These are phyloP conservation scores for Hypercompe scribonia DNA, from an alignment of 2,888 invertebrate genomes.

Conservation along the genomic window DNA sequence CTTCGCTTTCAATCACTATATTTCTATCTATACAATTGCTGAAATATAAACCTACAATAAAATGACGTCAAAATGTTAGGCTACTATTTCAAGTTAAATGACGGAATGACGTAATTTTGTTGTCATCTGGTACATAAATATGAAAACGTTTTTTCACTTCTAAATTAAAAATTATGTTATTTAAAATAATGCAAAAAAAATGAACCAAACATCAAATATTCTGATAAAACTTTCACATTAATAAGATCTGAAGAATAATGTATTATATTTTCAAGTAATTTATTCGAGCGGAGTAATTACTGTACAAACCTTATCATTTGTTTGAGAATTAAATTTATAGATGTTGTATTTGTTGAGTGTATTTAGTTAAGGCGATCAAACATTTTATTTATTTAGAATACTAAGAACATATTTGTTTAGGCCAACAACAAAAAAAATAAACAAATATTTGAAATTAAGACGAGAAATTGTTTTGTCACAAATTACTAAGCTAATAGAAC, in stretches of 20 bases:
- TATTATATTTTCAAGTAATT: slow-evolving; percentile 1
- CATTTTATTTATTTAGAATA: slow-evolving; percentile 8
- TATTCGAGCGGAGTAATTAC: slow-evolving; percentile 10
- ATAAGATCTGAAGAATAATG: neutral
- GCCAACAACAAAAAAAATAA: neutral
- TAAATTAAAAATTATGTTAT: neutral
- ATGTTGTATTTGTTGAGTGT: slow-evolving; percentile 16
- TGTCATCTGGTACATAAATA: neutral
- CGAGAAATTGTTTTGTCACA: neutral
- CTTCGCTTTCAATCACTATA: neutral
- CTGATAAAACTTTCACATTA: neutral
- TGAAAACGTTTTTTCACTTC: neutral
- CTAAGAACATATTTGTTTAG: slow-evolving; percentile 19
- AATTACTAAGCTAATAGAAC: neutral
- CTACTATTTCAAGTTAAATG: neutral
- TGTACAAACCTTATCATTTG: slow-evolving; percentile 26
- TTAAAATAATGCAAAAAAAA: neutral
- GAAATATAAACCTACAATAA: neutral
- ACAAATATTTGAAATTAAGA: neutral
- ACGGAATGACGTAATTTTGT: neutral
- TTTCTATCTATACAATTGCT: neutral
- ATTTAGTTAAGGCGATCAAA: slow-evolving; percentile 32
- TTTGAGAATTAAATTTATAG: slow-evolving; percentile 18
- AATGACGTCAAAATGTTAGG: no score
- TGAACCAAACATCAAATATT: neutral